A percentile compares a stretch with the other conserved stretches of the same genome.
phyloP scores from a whole-genome alignment of 1,140 invertebrate genomes.

The Drosophila albomicans region DNA sequence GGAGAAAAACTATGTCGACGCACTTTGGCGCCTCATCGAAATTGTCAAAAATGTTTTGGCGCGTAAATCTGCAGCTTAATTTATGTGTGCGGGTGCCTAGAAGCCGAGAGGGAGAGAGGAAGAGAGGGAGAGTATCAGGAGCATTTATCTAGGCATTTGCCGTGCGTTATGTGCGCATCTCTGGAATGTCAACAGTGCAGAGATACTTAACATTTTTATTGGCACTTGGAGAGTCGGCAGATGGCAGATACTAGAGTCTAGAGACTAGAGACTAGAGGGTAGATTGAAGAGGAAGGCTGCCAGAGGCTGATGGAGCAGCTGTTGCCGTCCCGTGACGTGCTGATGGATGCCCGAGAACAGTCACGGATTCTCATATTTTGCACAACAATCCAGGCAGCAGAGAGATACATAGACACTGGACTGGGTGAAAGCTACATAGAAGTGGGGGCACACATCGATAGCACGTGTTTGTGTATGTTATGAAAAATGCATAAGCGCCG shows the following conservation, averaged over 20 bases:
- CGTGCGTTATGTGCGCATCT: conserved; percentile 40
- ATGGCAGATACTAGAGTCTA: background rate
- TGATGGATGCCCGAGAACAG: conserved; percentile 65
- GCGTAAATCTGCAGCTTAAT: conserved; percentile 61
- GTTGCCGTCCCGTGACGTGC: conserved; percentile 72
- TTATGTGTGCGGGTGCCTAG: conserved; percentile 38
- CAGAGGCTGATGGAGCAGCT: conserved; percentile 49
- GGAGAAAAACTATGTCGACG: conserved; percentile 52
- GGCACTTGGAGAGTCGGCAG: conserved; percentile 68
- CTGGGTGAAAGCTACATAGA: background rate
- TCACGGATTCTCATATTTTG: conserved; percentile 65
- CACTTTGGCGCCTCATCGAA: conserved; percentile 58
- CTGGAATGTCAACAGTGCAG: conserved; percentile 74
- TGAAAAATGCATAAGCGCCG: conserved; percentile 82
- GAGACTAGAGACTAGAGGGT: background rate
- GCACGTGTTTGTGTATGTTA: conserved; percentile 70
- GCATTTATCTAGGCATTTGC: conserved; percentile 66
- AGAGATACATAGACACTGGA: conserved; percentile 7
- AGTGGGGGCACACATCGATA: conserved; percentile 6
- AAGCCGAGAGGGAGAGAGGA: too few species aligned
- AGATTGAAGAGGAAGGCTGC: background rate
- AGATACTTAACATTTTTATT: conserved; percentile 85
- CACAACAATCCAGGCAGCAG: conserved; percentile 6
- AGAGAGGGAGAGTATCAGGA: conserved; percentile 41
- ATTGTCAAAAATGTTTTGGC: conserved; percentile 65